These are phyloP conservation scores for Athene noctua DNA, from an alignment of 2,113 vertebrate genomes.

Conservation along the genomic window DNA sequence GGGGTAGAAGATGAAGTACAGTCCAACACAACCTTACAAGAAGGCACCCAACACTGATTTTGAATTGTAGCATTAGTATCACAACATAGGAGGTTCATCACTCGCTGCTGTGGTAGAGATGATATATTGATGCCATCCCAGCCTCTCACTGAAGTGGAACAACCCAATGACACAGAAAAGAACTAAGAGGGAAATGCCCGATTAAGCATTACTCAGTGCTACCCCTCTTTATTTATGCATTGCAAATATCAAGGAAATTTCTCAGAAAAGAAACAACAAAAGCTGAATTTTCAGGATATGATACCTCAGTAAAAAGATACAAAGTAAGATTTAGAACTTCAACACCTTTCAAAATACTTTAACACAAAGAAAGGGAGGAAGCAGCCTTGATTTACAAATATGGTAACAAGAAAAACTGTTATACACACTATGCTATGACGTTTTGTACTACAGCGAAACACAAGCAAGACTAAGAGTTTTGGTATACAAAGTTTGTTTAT, in stretches of 20 bases:
- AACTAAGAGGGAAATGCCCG: background rate
- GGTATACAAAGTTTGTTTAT: background rate
- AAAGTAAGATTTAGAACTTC: background rate
- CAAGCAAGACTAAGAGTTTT: background rate
- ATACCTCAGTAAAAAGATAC: background rate
- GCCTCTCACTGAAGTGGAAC: background rate
- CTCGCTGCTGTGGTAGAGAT: background rate
- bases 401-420: background rate
- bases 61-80: background rate
- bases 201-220: background rate
- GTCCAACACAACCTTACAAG: background rate
- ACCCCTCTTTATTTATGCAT: background rate
- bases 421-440: background rate
- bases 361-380: background rate
- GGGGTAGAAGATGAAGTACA: background rate
- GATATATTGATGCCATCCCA: background rate
- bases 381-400: background rate
- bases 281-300: background rate
- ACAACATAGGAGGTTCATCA: background rate
- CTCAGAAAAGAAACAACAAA: background rate
- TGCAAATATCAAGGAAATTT: background rate
- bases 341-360: background rate
- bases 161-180: background rate
- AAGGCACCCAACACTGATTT: background rate
- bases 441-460: background rate